Percentiles rank a stretch among this genome's conserved stretches.
phyloP scores from a whole-genome alignment of 2,888 invertebrate genomes.

The Stenolophus ochropezus region DNA sequence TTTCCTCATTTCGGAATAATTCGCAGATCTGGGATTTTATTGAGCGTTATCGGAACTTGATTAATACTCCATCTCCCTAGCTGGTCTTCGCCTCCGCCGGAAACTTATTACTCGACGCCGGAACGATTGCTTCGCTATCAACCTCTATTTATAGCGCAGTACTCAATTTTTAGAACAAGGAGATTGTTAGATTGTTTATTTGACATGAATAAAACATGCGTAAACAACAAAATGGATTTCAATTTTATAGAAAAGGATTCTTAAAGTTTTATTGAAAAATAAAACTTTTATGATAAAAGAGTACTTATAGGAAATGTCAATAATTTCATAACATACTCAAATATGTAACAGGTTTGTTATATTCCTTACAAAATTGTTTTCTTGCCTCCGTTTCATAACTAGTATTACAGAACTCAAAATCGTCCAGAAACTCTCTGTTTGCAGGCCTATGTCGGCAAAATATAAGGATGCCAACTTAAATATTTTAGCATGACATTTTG shows the following conservation, averaged over 20 bases:
- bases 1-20: conserved; percentile 54
- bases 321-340: too few species aligned
- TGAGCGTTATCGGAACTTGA: conserved; percentile 55
- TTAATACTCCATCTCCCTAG: conserved; percentile 14
- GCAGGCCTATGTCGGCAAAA: too few species aligned
- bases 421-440: too few species aligned
- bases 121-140: not conserved
- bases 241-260: not conserved
- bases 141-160: conserved; percentile 8
- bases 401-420: too few species aligned
- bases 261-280: too few species aligned
- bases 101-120: conserved; percentile 9
- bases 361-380: too few species aligned
- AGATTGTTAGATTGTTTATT: conserved; percentile 1
- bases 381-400: too few species aligned
- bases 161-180: not conserved
- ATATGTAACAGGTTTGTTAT: too few species aligned
- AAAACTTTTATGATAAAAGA: too few species aligned
- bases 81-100: not conserved
- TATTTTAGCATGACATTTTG: too few species aligned
- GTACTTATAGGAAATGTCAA: too few species aligned
- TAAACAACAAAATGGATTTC: not conserved
- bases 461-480: too few species aligned
- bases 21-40: conserved; percentile 52
- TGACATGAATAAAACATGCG: conserved; percentile 11